A percentile compares a stretch with the other conserved stretches of the same genome.
Conservation (phyloP, 2,888 invertebrate genomes). For the Callyntrura sp. region DNA sequence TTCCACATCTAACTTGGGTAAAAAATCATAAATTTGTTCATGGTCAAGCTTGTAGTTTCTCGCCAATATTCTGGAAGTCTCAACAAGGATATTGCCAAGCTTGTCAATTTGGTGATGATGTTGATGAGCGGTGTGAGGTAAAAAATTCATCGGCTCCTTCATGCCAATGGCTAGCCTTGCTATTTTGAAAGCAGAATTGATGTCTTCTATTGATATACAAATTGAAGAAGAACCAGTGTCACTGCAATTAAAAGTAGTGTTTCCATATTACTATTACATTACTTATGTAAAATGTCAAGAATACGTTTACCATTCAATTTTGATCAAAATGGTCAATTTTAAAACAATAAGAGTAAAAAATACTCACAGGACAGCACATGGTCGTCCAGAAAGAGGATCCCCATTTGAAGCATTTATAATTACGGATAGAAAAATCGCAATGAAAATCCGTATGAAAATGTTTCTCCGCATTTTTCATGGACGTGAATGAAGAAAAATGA, state of each 20-base stretch:
- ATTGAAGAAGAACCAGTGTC: constrained; percentile 63
- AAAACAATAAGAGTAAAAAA: background rate
- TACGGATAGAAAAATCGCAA: background rate
- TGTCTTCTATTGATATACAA: constrained; percentile 79
- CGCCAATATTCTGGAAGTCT: constrained; percentile 85
- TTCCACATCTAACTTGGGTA: constrained; percentile 79
- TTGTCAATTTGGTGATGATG: constrained; percentile 84
- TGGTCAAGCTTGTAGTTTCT: constrained; percentile 84
- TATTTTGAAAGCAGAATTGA: constrained; percentile 79
- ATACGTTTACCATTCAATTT: background rate
- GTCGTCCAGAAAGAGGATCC: constrained; percentile 74
- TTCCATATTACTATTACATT: background rate
- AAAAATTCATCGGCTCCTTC: constrained; percentile 63
- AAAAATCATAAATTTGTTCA: constrained; percentile 72
- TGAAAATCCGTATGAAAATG: background rate
- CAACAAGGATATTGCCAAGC: constrained; percentile 85
- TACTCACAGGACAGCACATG: constrained; percentile 79
- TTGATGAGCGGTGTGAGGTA: constrained; percentile 70
- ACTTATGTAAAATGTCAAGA: too few relatives aligned
- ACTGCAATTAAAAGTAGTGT: constrained; percentile 19
- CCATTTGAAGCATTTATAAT: background rate
- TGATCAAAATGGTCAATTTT: background rate
- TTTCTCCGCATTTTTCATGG: background rate
- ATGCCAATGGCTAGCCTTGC: constrained; percentile 70
- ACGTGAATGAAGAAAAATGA: background rate